These are phyloP conservation scores for Trichonephila clavata DNA, from an alignment of 1,140 invertebrate genomes.

Conservation along the genomic window DNA sequence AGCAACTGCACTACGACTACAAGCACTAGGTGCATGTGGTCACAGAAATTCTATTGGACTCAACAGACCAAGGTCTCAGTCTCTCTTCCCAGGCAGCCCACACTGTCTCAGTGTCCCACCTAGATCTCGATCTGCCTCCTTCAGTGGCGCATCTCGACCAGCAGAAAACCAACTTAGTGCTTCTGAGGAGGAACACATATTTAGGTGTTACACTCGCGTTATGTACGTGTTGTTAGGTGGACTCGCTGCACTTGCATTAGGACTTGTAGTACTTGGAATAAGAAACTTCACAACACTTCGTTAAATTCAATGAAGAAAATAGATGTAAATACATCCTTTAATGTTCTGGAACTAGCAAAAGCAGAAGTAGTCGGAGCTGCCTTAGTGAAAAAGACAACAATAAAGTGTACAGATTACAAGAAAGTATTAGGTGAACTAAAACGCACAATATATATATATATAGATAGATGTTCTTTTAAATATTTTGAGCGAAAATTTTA, in stretches of 20 bases:
- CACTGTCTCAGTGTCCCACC: constrained; percentile 16
- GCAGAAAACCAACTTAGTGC: neutral
- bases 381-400: neutral
- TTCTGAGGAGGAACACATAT: constrained; percentile 63
- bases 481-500: neutral
- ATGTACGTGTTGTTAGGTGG: constrained; percentile 70
- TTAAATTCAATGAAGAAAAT: neutral
- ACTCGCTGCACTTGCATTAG: constrained; percentile 47
- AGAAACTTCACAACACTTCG: constrained; percentile 4
- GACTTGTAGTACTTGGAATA: constrained; percentile 38
- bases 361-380: neutral
- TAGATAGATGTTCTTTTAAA: neutral
- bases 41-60: constrained; percentile 49
- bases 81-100: constrained; percentile 65
- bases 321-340: neutral
- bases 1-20: constrained; percentile 4
- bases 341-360: neutral
- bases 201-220: constrained; percentile 61
- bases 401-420: neutral
- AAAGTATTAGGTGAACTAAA: neutral
- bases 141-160: constrained; percentile 26
- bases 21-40: constrained; percentile 46
- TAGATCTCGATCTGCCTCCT: constrained; percentile 48
- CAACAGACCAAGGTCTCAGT: constrained; percentile 62
- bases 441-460: neutral